phyloP scores from a whole-genome alignment of 2,888 invertebrate genomes.

The Poecilus cupreus region DNA sequence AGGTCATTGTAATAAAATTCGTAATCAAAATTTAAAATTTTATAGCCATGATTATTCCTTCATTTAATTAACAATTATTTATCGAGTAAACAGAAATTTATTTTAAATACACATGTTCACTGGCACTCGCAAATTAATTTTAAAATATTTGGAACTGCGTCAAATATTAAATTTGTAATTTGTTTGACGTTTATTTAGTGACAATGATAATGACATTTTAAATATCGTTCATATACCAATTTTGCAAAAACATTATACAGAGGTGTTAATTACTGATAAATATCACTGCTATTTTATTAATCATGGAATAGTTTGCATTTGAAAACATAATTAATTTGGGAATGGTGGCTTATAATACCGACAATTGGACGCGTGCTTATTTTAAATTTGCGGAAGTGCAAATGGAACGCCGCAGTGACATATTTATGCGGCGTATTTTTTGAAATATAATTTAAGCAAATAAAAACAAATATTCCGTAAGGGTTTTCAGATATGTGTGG shows the following conservation, averaged over 20 bases:
- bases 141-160: not conserved
- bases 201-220: conserved; percentile 6
- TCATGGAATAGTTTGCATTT: too few species aligned
- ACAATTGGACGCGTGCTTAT: too few species aligned
- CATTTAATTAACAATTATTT: not conserved
- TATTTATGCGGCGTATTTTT: not conserved
- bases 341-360: too few species aligned
- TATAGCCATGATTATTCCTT: not conserved
- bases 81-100: not conserved
- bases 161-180: conserved; percentile 18
- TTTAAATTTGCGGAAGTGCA: too few species aligned
- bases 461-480: conserved; percentile 30
- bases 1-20: not conserved
- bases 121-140: not conserved
- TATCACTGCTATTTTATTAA: too few species aligned
- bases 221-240: not conserved
- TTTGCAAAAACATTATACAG: not conserved
- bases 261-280: not conserved
- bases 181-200: not conserved
- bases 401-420: not conserved
- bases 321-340: too few species aligned
- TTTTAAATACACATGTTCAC: not conserved
- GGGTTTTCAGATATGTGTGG: conserved; percentile 31
- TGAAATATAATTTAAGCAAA: conserved; percentile 7
- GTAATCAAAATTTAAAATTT: not conserved